A percentile compares a stretch with the other conserved stretches of the same genome.
These are phyloP conservation scores for Girardinichthys multiradiatus DNA, from an alignment of 2,113 vertebrate species.

Conservation along the genomic window DNA sequence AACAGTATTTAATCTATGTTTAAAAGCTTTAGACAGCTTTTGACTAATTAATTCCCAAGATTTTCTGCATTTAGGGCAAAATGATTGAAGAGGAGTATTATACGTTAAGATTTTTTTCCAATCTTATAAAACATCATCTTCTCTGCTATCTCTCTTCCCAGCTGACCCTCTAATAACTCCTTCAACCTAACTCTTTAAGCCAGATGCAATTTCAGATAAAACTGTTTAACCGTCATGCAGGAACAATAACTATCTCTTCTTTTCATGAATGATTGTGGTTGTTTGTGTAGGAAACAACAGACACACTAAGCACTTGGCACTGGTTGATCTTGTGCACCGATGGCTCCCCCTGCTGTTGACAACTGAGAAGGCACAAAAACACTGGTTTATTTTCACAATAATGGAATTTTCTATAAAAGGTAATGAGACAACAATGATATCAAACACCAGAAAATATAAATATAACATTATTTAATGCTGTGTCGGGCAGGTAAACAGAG, in stretches of 20 bases:
- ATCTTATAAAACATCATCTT: background rate
- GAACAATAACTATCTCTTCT: background rate
- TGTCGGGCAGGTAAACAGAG: background rate
- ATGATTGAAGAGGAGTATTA: too few relatives aligned
- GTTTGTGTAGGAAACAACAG: background rate
- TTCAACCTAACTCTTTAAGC: background rate
- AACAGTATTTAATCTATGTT: too few relatives aligned
- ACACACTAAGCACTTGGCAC: background rate
- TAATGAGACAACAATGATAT: background rate
- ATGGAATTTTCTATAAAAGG: background rate
- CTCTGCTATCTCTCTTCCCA: background rate
- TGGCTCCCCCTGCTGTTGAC: conserved; percentile 63
- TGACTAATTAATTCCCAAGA: too few relatives aligned
- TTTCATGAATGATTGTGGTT: background rate
- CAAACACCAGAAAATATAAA: background rate
- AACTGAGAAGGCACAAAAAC: background rate
- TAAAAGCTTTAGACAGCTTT: too few relatives aligned
- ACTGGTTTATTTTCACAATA: background rate
- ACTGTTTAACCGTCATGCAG: background rate
- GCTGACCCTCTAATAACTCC: background rate
- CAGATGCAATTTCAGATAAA: background rate
- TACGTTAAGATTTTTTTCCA: too few relatives aligned
- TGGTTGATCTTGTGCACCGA: conserved; percentile 11
- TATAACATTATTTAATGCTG: background rate
- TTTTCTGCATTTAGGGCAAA: too few relatives aligned